phyloP scores from a whole-genome alignment of 92 coral and sea anemone genomes.

The Palythoa grandis region DNA sequence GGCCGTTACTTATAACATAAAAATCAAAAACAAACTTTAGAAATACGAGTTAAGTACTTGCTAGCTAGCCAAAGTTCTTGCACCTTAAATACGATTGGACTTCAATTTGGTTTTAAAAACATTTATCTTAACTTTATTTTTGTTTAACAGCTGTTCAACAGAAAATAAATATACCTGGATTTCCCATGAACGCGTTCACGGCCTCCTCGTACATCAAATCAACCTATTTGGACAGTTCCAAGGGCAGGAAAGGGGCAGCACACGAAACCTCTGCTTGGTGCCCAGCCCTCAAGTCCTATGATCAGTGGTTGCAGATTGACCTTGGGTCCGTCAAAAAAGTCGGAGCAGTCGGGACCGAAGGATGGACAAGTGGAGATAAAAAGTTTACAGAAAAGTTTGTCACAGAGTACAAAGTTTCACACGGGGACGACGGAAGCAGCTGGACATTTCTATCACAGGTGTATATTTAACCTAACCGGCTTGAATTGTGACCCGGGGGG shows the following conservation, averaged over 20 bases:
- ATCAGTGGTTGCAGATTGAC: slow-evolving; percentile 31
- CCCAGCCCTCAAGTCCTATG: not conserved
- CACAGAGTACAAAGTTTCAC: not conserved
- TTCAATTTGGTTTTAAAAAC: not conserved
- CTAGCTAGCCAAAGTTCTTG: no score
- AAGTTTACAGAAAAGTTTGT: slow-evolving; percentile 2
- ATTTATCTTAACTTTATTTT: no score
- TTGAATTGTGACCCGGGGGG: no score
- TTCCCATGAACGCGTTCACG: slow-evolving; percentile 9
- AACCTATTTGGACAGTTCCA: not conserved
- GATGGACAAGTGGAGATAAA: not conserved
- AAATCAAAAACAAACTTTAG: no score
- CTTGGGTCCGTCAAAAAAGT: not conserved
- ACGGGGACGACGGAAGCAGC: slow-evolving; percentile 11
- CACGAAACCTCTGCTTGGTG: slow-evolving; percentile 23
- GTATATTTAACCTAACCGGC: no score
- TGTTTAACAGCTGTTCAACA: not conserved
- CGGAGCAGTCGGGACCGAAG: slow-evolving; percentile 32
- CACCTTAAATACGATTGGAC: not conserved
- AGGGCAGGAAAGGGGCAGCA: slow-evolving; percentile 5
- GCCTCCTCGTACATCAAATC: slow-evolving; percentile 17
- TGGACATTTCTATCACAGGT: slow-evolving; percentile 21
- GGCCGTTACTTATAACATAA: no score
- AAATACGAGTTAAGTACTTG: no score
- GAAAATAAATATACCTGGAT: not conserved